phyloP scores from a whole-genome alignment of 2,113 vertebrate species.

The Pycnonotus jocosus region DNA sequence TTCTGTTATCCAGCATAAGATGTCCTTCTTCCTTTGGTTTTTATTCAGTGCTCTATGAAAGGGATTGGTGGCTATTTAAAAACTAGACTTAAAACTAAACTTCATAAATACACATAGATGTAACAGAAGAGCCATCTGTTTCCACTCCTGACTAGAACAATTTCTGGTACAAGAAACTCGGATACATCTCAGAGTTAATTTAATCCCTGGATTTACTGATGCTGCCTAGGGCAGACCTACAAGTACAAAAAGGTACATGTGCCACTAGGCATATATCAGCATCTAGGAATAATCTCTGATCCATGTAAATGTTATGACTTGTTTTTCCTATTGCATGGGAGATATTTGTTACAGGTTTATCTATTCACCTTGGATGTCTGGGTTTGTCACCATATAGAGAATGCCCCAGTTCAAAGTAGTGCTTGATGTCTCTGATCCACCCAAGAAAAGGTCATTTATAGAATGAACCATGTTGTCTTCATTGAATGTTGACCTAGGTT shows the following conservation, averaged over 20 bases:
- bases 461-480: conserved; percentile 71
- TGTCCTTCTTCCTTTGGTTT: neutral
- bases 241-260: neutral
- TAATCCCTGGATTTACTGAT: neutral
- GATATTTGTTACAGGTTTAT: neutral
- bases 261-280: neutral
- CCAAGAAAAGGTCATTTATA: conserved; percentile 71
- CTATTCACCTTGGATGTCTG: conserved; percentile 62
- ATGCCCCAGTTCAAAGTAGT: conserved; percentile 73
- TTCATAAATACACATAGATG: neutral
- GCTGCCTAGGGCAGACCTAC: neutral
- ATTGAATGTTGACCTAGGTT: conserved; percentile 53
- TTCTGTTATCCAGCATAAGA: neutral
- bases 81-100: neutral
- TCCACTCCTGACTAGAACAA: neutral
- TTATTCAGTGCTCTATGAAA: neutral
- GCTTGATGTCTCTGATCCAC: conserved; percentile 72
- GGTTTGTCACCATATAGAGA: conserved; percentile 67
- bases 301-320: neutral
- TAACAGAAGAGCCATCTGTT: neutral
- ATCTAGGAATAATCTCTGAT: neutral
- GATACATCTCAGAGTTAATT: neutral
- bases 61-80: neutral
- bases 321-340: neutral
- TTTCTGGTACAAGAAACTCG: neutral